A percentile compares a stretch with the other conserved stretches of the same genome.
phyloP scores from a whole-genome alignment of 1,140 invertebrate genomes.

The Achroia grisella region DNA sequence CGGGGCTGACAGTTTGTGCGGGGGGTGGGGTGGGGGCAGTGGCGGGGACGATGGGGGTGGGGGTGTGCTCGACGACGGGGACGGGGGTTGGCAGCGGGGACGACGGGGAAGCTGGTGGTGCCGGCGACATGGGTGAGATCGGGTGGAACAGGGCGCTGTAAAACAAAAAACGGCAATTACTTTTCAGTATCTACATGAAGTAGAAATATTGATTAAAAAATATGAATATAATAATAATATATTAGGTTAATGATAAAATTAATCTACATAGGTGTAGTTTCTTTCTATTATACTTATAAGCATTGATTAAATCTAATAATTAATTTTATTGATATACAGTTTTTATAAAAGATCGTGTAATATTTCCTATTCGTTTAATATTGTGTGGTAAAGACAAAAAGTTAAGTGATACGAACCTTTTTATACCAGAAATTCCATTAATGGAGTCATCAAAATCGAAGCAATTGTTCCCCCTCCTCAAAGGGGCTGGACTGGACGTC shows the following conservation, averaged over 20 bases:
- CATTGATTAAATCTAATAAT: no score
- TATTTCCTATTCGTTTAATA: no score
- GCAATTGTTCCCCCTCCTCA: slow-evolving; percentile 82
- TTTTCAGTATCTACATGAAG: no score
- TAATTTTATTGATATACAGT: no score
- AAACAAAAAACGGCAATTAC: slow-evolving; percentile 4
- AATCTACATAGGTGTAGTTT: no score
- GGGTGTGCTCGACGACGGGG: not conserved
- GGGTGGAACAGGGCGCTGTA: slow-evolving; percentile 19
- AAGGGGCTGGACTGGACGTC: slow-evolving; percentile 91
- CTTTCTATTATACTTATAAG: no score
- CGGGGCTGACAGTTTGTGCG: slow-evolving; percentile 4
- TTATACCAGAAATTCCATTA: slow-evolving; percentile 86
- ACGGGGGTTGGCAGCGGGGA: slow-evolving; percentile 18
- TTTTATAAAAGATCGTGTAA: no score
- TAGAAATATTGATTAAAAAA: no score
- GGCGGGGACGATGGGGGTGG: slow-evolving; percentile 9
- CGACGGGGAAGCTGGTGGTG: not conserved
- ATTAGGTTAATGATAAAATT: no score
- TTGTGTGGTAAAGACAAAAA: no score
- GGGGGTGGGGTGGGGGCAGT: slow-evolving; percentile 16
- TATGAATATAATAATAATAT: no score
- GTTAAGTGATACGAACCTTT: slow-evolving; percentile 80
- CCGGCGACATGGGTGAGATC: slow-evolving; percentile 5
- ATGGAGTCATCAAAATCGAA: slow-evolving; percentile 92